A percentile compares a stretch with the other conserved stretches of the same genome.
Conservation (phyloP, 2,797 vertebrate species). For the Allochrocebus solatus region DNA sequence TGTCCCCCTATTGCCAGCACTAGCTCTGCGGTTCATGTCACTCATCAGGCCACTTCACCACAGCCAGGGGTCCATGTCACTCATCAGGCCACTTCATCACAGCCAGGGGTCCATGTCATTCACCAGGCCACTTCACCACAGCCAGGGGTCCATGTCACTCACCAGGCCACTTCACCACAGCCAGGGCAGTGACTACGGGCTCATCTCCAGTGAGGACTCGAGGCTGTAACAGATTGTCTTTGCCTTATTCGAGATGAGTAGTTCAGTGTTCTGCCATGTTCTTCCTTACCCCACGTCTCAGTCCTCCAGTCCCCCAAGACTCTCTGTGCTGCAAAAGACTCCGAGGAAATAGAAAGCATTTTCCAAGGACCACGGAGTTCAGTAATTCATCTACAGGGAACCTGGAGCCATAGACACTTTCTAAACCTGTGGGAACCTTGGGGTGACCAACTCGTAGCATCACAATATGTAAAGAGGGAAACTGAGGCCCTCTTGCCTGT, state of each 20-base stretch:
- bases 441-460: not conserved
- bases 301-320: too few relatives aligned
- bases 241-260: not conserved
- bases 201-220: not conserved
- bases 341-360: not conserved
- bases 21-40: not conserved
- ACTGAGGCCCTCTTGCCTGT: not conserved
- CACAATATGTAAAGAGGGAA: not conserved
- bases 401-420: not conserved
- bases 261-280: not conserved
- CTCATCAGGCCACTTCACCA: not conserved
- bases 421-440: not conserved
- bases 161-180: not conserved
- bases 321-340: not conserved
- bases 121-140: too few relatives aligned
- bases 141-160: not conserved
- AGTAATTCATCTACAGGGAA: not conserved
- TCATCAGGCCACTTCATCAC: not conserved
- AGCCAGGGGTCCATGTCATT: too few relatives aligned
- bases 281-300: not conserved
- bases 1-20: not conserved
- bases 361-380: not conserved
- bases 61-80: not conserved
- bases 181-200: too few relatives aligned
- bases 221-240: not conserved